Evolutionary conservation across 2,113 vertebrate genomes (phyloP), one percentile per base, ranked within the genome.

Genomic region (Petrocephalus zakoni): DNA sequence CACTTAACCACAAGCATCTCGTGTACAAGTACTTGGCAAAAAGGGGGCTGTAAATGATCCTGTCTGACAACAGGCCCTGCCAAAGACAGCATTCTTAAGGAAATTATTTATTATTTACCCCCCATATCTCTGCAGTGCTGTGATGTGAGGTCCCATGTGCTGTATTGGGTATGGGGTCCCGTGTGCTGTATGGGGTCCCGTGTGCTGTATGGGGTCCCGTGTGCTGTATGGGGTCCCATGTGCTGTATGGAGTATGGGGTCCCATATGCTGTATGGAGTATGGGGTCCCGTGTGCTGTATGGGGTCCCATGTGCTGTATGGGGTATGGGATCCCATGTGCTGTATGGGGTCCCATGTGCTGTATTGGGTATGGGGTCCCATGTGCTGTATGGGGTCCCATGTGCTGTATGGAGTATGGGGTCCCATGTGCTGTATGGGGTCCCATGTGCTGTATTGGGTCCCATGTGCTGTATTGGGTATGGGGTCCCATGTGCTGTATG

Each of bases 1-100:
- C 86, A 91, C 10, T 4, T 87, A 92, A 92, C 93, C 93, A 92
- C 93, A 94, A 88, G 72, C 87, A 94, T 93, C 85, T 90, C 89
- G 91, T 83, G 90, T 85, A 92, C 92, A 92, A 92, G 92, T 87
- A 21, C 83, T 75, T 53, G 91, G 90, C 89, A 82, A 68, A 92
- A 90, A 91, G 10, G 52, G 52, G 86, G 89, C 88, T 6, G 84
- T 85, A 87, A 21, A 89, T 90, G 92, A 93, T 88, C 91, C 90
- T 15, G 90, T 78, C 89, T 86, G 88, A 89, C 90, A 93, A 88
- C 91, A 91, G 92, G 91, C 91, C 5, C 37, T 29, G 86, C 85
- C 72, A 17, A 89, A 91, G 90, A 88, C 53, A 91, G 86, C 89
- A 89, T 64, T 61, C 88, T 85, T 47, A 17, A 58, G 82, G 84